Evolutionary conservation across 2,797 vertebrate species (phyloP), one percentile per base, ranked within the genome.

Genomic region (Eidolon dupreanum): DNA sequence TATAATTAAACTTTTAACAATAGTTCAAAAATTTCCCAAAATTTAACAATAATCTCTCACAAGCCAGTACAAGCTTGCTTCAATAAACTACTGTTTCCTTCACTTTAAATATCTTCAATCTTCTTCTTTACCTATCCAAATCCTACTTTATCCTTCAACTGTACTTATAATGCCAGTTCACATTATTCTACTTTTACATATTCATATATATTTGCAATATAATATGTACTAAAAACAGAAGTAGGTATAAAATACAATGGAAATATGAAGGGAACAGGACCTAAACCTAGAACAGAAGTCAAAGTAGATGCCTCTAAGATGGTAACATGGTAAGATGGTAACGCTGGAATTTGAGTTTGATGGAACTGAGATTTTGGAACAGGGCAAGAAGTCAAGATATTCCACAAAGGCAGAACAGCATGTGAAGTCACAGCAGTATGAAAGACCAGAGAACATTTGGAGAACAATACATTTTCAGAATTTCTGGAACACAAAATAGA

Each of bases 1-100:
- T 61, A 51, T 66, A 94, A 94, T 75, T 95, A 82, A 87, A 87
- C 13, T 86, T 93, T 61, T 86, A 93, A 73, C 70, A 95, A 75
- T 74, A 15, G 24, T 49, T 78, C 57, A 82, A 96, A 75, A 33
- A 88, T 46, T 88, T 31, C 61, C 81, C 12, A 15, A 57, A 84
- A 65, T 84, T 78, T 85, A 95, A 75, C 81, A 95, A 75, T 77
- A 16, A 70, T 24, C 31, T 71, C 38, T 88, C 28, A 49, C 4
- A 90, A 93, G 46, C 8, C 16, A 63, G 51, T 49, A 61, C 15
- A 81, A 83, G 26, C 13, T 75, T 92, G 63, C 38, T 68, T 13
- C 12, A 78, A 26, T 38, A 33, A 4, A 78, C 0, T 13, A 43
- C 49, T 28, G 19, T 43, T 59, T 65, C 13, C 20, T 88, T 92